Base-by-base conservation (phyloP, 2,797 vertebrate genomes). In the Adrianichthys oophorus region DNA sequence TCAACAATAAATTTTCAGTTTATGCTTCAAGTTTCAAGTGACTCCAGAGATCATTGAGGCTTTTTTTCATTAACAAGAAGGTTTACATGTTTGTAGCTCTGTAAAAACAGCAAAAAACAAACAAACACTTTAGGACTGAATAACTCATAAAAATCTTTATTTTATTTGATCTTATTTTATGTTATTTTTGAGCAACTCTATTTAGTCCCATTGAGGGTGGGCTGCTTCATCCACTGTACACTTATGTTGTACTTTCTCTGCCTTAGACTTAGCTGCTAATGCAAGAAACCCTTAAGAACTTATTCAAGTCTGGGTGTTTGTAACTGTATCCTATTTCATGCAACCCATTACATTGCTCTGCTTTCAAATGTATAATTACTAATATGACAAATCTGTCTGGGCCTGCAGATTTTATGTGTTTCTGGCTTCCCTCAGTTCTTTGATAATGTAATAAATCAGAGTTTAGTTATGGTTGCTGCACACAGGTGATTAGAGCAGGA, bases 341-440 rank as follows among this genome's bases (percentile, higher is more conserved):
- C 55, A 66, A 62, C 51, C 72, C 78, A 65, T 74, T 56, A 74
- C 80, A 72, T 82, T 79, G 85, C 69, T 79, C 64, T 41, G 52
- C 70, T 63, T 79, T 64, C 79, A 79, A 60, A 82, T 73, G 46
- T 76, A 59, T 78, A 79, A 85, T 83, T 78, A 70, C 68, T 59
- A 50, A 76, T 72, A 75, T 72, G 70, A 81, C 61, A 54, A 76
- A 70, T 76, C 62, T 82, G 68, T 62, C 48, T 65, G 46, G n/a
- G 51, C 64, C 66, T 70, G 62, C 66, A 76, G 65, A 76, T 74
- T 77, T 81, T 70, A 71, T 65, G 67, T 70, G 41, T 76, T 59
- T 68, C 58, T 57, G 52, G 51, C 62, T 68, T 62, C 59, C 24
- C 78, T 70, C 70, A 63, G 64, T 75, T 84, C 64, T 66, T 72